Evolutionary conservation across 2,113 vertebrate species (phyloP), one percentile per base, ranked within the genome.

Genomic region (Salminus brasiliensis): DNA sequence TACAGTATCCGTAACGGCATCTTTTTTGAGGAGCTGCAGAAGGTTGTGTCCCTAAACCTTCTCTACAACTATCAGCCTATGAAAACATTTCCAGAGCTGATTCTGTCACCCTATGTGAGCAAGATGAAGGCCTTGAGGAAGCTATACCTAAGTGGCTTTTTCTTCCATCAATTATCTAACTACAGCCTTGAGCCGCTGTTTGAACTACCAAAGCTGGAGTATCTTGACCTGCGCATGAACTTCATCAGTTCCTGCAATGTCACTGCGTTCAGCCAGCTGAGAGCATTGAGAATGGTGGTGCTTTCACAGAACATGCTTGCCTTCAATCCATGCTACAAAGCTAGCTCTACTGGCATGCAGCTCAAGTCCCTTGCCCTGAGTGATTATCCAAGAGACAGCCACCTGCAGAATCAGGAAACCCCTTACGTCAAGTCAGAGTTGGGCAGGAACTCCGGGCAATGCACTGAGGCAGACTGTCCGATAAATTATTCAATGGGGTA

Each of bases 301-400:
- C 88, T 95, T 27, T 93, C 93, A 15, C 91, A 94, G 87, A 95
- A 95, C 85, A 86, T 89, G 77, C 80, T 94, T 11, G 85, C 76
- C 70, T 93, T 94, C 45, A 78, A 88, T 18, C 70, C 85, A 43
- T 67, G 53, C 52, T 85, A 67, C 47, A 29, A 52, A 41, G 68
- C 52, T 11, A 74, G 74, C 7, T 78, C 67, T 23, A 30, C 27
- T 43, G 41, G 66, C 47, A 36, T 1, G 55, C 52, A 49, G 1
- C 43, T 45, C 18, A 18, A 39, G n/a, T 52, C 66, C 68, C 15
- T 72, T 25, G 70, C 30, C 11, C 16, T 49, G 18, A 30, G 57
- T 39, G 49, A 27, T 29, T 59, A 25, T 55, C 32, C 41, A 3
- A 36, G 7, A 9, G n/a, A 74, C 23, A 21, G 30, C 10, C 15